Conservation (phyloP, 2,888 invertebrate species). For the Tenthredo distinguenda region DNA sequence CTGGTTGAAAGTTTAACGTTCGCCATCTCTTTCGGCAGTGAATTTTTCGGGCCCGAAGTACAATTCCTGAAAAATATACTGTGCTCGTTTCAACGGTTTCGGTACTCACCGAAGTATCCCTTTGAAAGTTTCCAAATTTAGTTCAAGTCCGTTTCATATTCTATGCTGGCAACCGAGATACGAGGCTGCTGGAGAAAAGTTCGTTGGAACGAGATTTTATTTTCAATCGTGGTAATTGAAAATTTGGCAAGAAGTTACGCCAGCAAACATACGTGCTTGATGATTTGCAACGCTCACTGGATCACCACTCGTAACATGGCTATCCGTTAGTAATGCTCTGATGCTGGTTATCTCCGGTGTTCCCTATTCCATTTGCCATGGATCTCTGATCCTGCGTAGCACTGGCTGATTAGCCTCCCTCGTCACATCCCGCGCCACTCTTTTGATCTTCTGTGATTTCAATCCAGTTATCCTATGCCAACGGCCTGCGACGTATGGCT, state of each 20-base stretch:
- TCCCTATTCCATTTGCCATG: slow-evolving; percentile 61
- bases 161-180: neutral
- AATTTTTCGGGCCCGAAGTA: neutral
- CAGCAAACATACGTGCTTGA: neutral
- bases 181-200: neutral
- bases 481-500: slow-evolving; percentile 23
- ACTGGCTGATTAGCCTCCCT: slow-evolving; percentile 37
- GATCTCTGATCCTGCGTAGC: slow-evolving; percentile 54
- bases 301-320: neutral
- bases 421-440: slow-evolving; percentile 62
- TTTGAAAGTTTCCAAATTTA: neutral
- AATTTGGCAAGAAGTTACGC: slow-evolving; percentile 32
- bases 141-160: neutral
- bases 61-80: neutral
- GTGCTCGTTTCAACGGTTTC: neutral
- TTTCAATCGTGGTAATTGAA: slow-evolving; percentile 31
- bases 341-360: slow-evolving; percentile 17
- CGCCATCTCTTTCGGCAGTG: neutral
- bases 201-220: neutral
- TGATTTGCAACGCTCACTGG: slow-evolving; percentile 8
- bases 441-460: slow-evolving; percentile 76
- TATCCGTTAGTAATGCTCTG: neutral
- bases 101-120: neutral
- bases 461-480: slow-evolving; percentile 71
- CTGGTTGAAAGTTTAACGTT: neutral